Conservation (phyloP, 1,140 invertebrate genomes). For the Spodoptera litura region DNA sequence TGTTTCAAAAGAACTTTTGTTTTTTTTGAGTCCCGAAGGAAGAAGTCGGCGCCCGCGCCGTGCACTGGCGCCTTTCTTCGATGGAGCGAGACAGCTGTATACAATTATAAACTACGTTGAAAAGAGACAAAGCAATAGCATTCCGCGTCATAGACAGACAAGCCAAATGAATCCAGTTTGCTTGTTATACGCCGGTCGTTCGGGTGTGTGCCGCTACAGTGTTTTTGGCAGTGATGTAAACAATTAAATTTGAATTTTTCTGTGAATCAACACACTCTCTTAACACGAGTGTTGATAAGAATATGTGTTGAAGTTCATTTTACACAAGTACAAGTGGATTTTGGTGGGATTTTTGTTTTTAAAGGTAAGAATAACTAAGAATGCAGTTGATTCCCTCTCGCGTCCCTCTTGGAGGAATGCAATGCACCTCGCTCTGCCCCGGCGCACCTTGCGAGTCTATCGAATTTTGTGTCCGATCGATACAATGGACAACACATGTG, state of each 20-base stretch:
- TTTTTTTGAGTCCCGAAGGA: slow-evolving; percentile 81
- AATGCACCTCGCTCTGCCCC: slow-evolving; percentile 71
- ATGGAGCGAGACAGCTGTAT: slow-evolving; percentile 62
- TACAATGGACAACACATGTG: slow-evolving; percentile 48
- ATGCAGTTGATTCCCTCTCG: slow-evolving; percentile 77
- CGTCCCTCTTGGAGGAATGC: slow-evolving; percentile 81
- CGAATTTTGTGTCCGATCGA: slow-evolving; percentile 68
- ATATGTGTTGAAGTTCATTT: slow-evolving; percentile 67
- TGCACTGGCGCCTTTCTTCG: slow-evolving; percentile 82
- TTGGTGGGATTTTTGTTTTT: slow-evolving; percentile 48
- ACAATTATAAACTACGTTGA: slow-evolving; percentile 45
- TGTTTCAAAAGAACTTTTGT: slow-evolving; percentile 82
- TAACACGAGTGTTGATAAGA: slow-evolving; percentile 63
- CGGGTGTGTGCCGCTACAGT: slow-evolving; percentile 67
- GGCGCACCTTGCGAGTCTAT: slow-evolving; percentile 78
- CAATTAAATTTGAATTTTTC: slow-evolving; percentile 68
- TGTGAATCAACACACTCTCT: slow-evolving; percentile 63
- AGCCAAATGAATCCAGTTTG: slow-evolving; percentile 81
- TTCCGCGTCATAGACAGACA: slow-evolving; percentile 73
- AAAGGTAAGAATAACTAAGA: slow-evolving; percentile 79
- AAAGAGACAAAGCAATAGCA: slow-evolving; percentile 78
- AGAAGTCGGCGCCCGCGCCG: slow-evolving; percentile 80
- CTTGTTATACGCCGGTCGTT: slow-evolving; percentile 72
- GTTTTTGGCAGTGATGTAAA: slow-evolving; percentile 76
- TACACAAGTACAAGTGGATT: slow-evolving; percentile 52